Base-by-base conservation (phyloP, 2,113 vertebrate genomes). In the Corvus cornix region DNA sequence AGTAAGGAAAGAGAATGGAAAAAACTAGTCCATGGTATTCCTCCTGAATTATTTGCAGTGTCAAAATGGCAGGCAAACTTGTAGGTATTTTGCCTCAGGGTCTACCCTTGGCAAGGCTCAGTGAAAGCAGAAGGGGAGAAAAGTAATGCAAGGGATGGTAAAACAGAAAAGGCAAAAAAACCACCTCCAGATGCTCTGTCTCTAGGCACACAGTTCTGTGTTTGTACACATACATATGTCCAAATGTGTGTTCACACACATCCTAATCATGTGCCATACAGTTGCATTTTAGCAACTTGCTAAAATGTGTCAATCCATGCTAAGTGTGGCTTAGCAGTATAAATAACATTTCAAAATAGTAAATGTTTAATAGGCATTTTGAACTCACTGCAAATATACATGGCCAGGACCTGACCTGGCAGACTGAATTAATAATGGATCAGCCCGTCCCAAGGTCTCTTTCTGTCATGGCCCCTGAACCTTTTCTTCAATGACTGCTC, bases 141-240 rank as follows among this genome's bases (percentile, higher is more conserved):
- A 77, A 68, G 35, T 16, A 33, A 39, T 16, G 14, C 14, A 51
- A 58, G 13, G 14, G 28, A 6, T 13, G 22, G 7, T 17, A 0
- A 8, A 43, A 68, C 1, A 68, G 49, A 37, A 60, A 72, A 76
- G 10, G 13, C 31, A 37, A 48, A 75, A 75, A 59, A 9, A 0
- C 1, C 28, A 3, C 0, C 22, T 26, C 30, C 39, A 48, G 46
- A 10, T 17, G 19, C 3, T 31, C 4, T 17, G 8, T 39, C 3
- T 63, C 13, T 3, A 6, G 17, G 11, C 1, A 2, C 33, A 10
- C 7, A 16, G 26, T 0, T 4, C 3, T 35, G 1, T 7, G 7
- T 13, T 39, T 55, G 7, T 27, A 4, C 4, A 11, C 2, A 6
- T 6, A 11, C 8, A 4, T 19, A 4, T 7, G 15, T 7, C 13